Evolutionary conservation across 2,888 invertebrate species (phyloP), one percentile per base, ranked within the genome.

Genomic region (Drosophila longiperda): DNA sequence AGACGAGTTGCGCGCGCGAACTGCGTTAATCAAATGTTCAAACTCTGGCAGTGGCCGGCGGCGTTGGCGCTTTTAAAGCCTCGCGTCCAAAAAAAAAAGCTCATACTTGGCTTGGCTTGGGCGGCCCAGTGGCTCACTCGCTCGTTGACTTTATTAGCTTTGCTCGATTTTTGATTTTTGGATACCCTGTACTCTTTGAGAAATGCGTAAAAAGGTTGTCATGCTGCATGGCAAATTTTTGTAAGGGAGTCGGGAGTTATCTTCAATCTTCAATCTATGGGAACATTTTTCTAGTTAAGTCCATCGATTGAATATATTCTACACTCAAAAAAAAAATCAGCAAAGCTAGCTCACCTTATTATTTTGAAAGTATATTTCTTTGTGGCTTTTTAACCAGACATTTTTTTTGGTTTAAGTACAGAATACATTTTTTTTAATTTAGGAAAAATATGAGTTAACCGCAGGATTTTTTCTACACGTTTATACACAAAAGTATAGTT

Each of bases 61-160:
- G 82, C 73, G 72, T 58, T 57, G 69, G 63, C 70, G 88, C 75
- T 86, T 86, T 89, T 85, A 85, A 85, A 89, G 89, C 80, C 89
- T 73, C 70, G 68, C 57, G 58, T 58, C 54, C 40, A 55, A 59
- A 74, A 73, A 74, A 73, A 79, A 76, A 81, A 80, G 82, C 75
- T 68, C 70, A 12, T 38, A 55, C n/a, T 23, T 23, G 45, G 53
- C 60, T 52, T 45, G 76, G 66, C 63, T 68, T 87, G 81, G 75
- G 83, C 80, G 82, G 63, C 58, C 55, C 36, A 49, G 45, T 52
- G 52, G 66, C 68, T 66, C 66, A 45, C 50, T 64, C 66, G 49
- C 53, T 64, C n/a, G 69, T 45, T 33, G 33, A 1, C 38, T 67
- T 36, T 62, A 69, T 66, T 40, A 45, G 23, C 45, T 23, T 23